These are phyloP conservation scores for Scaptomyza pallida DNA, from an alignment of 1,140 invertebrate genomes.

Conservation along the genomic window DNA sequence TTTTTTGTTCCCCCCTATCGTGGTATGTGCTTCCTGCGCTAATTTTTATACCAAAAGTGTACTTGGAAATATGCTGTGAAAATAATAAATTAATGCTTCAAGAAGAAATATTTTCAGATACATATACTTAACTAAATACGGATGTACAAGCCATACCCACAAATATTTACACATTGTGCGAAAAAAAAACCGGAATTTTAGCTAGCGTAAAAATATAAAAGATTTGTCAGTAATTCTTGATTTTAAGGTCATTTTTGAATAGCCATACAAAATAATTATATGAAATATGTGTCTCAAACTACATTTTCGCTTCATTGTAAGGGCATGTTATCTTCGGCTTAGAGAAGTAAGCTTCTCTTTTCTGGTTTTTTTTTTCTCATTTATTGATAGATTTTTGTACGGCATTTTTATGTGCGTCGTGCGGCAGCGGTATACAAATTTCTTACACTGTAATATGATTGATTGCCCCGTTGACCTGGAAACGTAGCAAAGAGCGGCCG, in stretches of 20 bases:
- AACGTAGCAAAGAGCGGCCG: slow-evolving; percentile 53
- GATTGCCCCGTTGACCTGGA: slow-evolving; percentile 80
- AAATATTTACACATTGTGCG: no score
- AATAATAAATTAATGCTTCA: slow-evolving; percentile 28
- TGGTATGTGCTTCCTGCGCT: slow-evolving; percentile 77
- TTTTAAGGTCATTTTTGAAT: no score
- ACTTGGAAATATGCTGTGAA: slow-evolving; percentile 66
- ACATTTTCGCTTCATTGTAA: neutral
- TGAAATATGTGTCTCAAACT: no score
- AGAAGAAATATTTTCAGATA: slow-evolving; percentile 21
- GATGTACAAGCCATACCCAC: no score
- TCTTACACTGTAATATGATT: slow-evolving; percentile 78
- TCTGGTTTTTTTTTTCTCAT: slow-evolving; percentile 1
- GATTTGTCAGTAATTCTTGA: no score
- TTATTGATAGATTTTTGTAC: slow-evolving; percentile 34
- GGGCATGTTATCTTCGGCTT: slow-evolving; percentile 2
- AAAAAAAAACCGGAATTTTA: no score
- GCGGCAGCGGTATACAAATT: slow-evolving; percentile 71
- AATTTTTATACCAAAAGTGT: slow-evolving; percentile 52
- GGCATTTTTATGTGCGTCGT: slow-evolving; percentile 36
- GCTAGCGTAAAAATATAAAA: no score
- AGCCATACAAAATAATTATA: no score
- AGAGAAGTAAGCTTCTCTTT: neutral
- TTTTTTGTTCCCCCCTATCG: slow-evolving; percentile 49
- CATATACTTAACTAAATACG: neutral